Conservation (phyloP, 2,113 vertebrate species). For the Mystacornis crossleyi region DNA sequence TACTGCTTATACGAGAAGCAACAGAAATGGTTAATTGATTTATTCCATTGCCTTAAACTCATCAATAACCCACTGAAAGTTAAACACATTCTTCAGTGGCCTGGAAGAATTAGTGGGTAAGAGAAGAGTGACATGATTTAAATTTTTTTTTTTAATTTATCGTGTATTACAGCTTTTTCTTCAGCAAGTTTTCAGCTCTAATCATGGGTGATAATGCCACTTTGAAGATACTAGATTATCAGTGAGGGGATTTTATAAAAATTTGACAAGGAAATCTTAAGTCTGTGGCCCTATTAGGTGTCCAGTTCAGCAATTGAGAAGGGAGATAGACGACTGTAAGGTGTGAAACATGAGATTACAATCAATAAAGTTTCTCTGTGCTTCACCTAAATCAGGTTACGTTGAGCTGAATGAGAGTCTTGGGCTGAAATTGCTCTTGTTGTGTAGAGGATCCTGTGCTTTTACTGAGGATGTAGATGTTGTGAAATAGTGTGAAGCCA, state of each 20-base stretch:
- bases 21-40: neutral
- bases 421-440: neutral
- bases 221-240: neutral
- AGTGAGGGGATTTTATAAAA: neutral
- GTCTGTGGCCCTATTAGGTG: neutral
- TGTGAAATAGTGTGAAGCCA: neutral
- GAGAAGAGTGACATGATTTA: neutral
- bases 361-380: neutral
- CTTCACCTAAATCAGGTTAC: neutral
- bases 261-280: neutral
- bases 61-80: neutral
- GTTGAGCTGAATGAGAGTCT: neutral
- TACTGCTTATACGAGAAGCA: neutral
- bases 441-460: neutral
- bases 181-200: neutral
- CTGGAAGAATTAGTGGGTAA: neutral
- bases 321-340: accelerated
- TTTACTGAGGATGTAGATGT: neutral
- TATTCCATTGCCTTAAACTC: neutral
- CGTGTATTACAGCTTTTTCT: neutral
- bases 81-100: neutral
- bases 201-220: neutral
- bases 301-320: neutral
- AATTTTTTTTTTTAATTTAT: neutral
- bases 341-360: neutral